These are phyloP conservation scores for Chunga burmeisteri DNA, from an alignment of 2,113 vertebrate genomes.

Conservation along the genomic window DNA sequence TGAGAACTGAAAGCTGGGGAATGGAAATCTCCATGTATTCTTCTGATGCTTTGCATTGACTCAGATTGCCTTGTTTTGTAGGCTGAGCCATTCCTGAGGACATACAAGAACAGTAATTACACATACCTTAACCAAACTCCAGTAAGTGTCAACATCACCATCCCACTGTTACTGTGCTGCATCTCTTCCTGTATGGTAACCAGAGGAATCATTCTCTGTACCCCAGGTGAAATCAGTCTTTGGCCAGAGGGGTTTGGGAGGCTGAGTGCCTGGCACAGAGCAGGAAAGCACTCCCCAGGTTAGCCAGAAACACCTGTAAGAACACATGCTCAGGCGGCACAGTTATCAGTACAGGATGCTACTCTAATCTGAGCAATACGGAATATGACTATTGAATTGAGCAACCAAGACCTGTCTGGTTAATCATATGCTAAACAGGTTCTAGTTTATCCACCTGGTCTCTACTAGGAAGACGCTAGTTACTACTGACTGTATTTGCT, in stretches of 20 bases:
- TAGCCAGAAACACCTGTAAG: not conserved
- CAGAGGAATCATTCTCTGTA: not conserved
- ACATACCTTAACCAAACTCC: slow-evolving; percentile 33
- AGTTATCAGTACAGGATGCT: not conserved
- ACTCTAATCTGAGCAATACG: not conserved
- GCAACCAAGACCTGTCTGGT: not conserved
- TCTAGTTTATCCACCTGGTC: not conserved
- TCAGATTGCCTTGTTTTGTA: slow-evolving; percentile 31
- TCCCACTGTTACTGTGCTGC: not conserved
- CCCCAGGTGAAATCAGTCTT: not conserved
- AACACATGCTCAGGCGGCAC: not conserved
- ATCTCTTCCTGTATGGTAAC: not conserved
- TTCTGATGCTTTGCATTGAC: not conserved
- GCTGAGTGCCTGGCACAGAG: not conserved
- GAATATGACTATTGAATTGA: not conserved
- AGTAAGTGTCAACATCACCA: slow-evolving; percentile 5
- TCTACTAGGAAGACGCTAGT: not conserved
- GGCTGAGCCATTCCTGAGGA: slow-evolving; percentile 70
- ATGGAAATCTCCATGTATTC: not conserved
- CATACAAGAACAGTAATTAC: slow-evolving; percentile 72
- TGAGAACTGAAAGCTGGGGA: not conserved
- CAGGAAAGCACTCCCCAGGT: not conserved
- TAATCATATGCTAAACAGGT: not conserved
- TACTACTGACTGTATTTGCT: not conserved
- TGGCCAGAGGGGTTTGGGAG: not conserved